A percentile compares a stretch with the other conserved stretches of the same genome.
Evolutionary conservation across 2,797 vertebrate species (phyloP).

Genomic region (Eptatretus atami): DNA sequence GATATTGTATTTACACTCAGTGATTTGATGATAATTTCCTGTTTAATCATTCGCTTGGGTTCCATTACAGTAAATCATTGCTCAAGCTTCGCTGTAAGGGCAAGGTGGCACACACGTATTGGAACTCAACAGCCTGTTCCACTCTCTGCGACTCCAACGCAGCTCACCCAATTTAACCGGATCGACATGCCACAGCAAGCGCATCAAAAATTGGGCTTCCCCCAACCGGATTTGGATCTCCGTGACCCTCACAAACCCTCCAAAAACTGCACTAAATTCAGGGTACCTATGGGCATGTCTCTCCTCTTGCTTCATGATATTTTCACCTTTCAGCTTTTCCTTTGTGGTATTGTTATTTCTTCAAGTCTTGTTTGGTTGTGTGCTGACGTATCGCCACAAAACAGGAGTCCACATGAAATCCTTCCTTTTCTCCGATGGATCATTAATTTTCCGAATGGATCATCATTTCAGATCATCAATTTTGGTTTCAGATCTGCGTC

Average conservation of each 20-base stretch:
- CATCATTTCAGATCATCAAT: no score
- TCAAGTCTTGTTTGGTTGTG: no score
- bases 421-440: no score
- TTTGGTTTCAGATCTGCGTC: no score
- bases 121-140: constrained; percentile 45
- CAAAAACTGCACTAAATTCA: constrained; percentile 65
- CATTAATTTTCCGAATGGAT: no score
- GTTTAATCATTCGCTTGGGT: no score
- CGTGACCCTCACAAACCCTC: constrained; percentile 31
- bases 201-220: constrained; percentile 77
- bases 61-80: constrained; percentile 18
- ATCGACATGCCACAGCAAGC: constrained; percentile 50
- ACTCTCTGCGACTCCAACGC: constrained; percentile 47
- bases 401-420: no score
- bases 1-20: no score
- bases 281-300: constrained; percentile 20
- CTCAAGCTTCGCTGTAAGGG: constrained; percentile 80
- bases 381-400: no score
- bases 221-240: constrained; percentile 47
- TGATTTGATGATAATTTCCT: no score
- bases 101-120: constrained; percentile 67
- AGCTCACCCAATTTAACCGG: constrained; percentile 50
- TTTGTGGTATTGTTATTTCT: not conserved
- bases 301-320: not conserved
- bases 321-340: not conserved